Conservation (phyloP, 2,113 vertebrate species). For the Pseudorhombus dupliciocellatus region DNA sequence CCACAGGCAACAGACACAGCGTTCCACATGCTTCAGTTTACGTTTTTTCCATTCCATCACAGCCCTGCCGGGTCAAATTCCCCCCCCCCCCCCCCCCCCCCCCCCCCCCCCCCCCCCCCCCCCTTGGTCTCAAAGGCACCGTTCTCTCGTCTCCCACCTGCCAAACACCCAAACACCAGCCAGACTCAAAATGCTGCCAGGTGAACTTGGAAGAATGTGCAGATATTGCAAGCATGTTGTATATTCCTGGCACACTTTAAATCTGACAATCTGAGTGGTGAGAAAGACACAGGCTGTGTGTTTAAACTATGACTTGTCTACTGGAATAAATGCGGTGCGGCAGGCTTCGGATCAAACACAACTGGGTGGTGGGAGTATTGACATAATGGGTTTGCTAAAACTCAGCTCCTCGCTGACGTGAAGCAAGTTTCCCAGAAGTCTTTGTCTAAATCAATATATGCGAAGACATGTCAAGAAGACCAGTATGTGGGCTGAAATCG, state of each 20-base stretch:
- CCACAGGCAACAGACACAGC: background rate
- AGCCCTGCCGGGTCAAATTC: background rate
- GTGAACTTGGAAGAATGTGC: slow-evolving; percentile 37
- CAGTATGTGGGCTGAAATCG: slow-evolving; percentile 10
- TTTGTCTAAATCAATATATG: slow-evolving; percentile 36
- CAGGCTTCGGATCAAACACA: slow-evolving; percentile 37
- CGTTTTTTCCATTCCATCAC: slow-evolving; percentile 21
- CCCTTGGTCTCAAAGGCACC: slow-evolving; percentile 18
- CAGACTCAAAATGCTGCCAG: slow-evolving; percentile 30
- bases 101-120: slow-evolving; percentile 9
- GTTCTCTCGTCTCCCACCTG: slow-evolving; percentile 19
- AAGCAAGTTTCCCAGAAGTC: slow-evolving; percentile 24
- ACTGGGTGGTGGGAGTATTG: slow-evolving; percentile 35
- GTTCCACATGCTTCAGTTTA: slow-evolving; percentile 10
- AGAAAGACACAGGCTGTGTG: slow-evolving; percentile 7
- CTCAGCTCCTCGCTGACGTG: slow-evolving; percentile 30
- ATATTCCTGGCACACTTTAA: slow-evolving; percentile 35
- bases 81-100: slow-evolving; percentile 6
- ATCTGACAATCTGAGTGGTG: background rate
- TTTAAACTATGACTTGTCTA: slow-evolving; percentile 26
- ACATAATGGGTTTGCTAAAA: slow-evolving; percentile 25
- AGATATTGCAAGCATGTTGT: slow-evolving; percentile 34
- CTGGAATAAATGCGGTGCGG: slow-evolving; percentile 28
- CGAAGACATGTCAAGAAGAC: slow-evolving; percentile 18
- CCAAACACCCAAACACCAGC: slow-evolving; percentile 13